Conservation (phyloP, 2,888 invertebrate genomes). For the Amphipyra berbera region DNA sequence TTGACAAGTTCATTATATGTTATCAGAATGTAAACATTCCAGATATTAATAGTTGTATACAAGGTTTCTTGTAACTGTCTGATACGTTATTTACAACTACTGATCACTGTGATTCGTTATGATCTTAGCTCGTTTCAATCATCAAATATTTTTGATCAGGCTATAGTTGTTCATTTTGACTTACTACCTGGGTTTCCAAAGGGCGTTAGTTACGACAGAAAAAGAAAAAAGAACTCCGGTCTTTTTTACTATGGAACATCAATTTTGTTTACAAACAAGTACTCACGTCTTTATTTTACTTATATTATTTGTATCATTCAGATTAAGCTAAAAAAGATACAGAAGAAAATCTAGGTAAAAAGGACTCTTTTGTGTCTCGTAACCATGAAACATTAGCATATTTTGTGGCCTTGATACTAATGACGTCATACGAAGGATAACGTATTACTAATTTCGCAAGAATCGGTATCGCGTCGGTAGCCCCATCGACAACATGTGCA, state of each 20-base stretch:
- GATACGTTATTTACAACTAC: slow-evolving; percentile 12
- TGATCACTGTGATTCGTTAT: slow-evolving; percentile 1
- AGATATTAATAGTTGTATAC: slow-evolving; percentile 49
- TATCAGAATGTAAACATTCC: slow-evolving; percentile 60
- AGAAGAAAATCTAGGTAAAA: slow-evolving; percentile 10
- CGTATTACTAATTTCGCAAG: slow-evolving; percentile 62
- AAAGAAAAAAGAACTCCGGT: background rate
- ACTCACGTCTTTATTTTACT: background rate
- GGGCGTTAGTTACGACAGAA: too few species aligned
- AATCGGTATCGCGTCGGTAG: slow-evolving; percentile 64
- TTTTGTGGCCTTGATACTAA: slow-evolving; percentile 25
- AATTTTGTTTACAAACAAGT: slow-evolving; percentile 4
- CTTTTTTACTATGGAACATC: background rate
- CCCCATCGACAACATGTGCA: slow-evolving; percentile 48
- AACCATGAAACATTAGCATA: slow-evolving; percentile 23
- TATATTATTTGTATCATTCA: background rate
- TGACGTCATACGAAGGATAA: slow-evolving; percentile 63
- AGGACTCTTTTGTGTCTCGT: background rate
- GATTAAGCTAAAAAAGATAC: background rate
- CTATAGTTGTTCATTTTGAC: too few species aligned
- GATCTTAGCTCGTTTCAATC: background rate
- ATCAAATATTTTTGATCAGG: background rate
- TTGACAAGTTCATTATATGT: slow-evolving; percentile 57
- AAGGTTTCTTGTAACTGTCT: slow-evolving; percentile 26
- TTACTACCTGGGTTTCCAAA: too few species aligned